Conservation (phyloP, 2,113 vertebrate species). For the Numenius arquata region DNA sequence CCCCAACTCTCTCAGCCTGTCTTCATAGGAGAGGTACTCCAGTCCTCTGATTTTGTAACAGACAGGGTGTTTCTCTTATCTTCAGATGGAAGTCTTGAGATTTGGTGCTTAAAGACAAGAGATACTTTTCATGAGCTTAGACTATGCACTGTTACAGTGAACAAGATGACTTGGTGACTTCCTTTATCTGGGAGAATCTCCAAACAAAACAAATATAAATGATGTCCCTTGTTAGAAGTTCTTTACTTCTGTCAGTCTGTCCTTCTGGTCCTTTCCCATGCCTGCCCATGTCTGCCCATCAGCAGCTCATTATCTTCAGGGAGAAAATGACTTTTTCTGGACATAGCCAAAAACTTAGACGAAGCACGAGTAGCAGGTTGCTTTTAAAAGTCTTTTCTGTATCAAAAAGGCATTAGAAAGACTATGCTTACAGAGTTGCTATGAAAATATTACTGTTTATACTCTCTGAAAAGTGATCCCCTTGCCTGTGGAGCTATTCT, state of each 20-base stretch:
- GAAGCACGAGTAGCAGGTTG: neutral
- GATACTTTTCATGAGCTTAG: neutral
- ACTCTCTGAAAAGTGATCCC: neutral
- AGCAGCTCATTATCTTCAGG: neutral
- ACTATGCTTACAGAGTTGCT: neutral
- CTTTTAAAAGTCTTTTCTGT: neutral
- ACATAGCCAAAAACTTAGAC: neutral
- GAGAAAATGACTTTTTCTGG: neutral
- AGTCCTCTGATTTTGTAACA: neutral
- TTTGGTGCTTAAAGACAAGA: neutral
- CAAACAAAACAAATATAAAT: neutral
- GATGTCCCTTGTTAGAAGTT: neutral
- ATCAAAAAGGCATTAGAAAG: neutral
- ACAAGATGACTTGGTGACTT: neutral
- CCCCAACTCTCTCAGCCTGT: too few relatives aligned
- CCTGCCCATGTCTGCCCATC: neutral
- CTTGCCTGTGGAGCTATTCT: neutral
- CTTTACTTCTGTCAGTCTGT: neutral
- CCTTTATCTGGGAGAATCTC: neutral
- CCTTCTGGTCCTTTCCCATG: neutral
- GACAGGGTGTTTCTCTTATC: neutral
- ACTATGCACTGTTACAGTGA: neutral
- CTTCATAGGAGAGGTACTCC: too few relatives aligned
- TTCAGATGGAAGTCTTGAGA: neutral
- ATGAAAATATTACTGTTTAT: neutral